Evolutionary conservation across 2,113 vertebrate species (phyloP).

Genomic region (Vicugna pacos): DNA sequence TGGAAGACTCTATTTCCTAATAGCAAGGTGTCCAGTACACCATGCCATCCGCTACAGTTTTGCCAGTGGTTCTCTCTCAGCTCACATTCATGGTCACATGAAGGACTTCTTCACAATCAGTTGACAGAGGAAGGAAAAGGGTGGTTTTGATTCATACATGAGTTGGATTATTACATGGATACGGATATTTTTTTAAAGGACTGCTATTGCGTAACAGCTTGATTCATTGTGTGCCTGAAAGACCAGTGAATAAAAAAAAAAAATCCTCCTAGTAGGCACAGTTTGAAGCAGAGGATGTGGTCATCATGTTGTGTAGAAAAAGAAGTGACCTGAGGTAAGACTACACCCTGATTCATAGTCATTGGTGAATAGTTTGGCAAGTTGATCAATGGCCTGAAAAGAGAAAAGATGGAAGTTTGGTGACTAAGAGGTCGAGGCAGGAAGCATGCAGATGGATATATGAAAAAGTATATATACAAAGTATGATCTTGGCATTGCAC

Average conservation of each 20-base stretch:
- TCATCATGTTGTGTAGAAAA: not conserved
- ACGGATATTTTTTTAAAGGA: not conserved
- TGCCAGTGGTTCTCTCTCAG: not conserved
- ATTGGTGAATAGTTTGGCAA: not conserved
- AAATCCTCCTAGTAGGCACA: not conserved
- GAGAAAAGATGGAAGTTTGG: not conserved
- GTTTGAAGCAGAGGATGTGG: not conserved
- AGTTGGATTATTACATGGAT: not conserved
- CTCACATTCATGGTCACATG: not conserved
- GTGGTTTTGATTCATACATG: not conserved
- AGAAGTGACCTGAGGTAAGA: not conserved
- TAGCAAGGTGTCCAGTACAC: fast-evolving
- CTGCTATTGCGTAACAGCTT: not conserved
- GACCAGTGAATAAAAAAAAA: not conserved
- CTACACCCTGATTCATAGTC: not conserved
- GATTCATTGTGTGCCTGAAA: not conserved
- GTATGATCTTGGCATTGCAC: not conserved
- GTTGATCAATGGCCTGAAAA: not conserved
- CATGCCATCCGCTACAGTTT: not conserved
- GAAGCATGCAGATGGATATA: not conserved
- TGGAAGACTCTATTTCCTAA: not conserved
- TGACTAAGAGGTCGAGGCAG: not conserved
- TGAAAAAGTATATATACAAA: not conserved
- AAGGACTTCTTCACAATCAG: not conserved
- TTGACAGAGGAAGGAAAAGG: not conserved